Evolutionary conservation across 2,797 vertebrate genomes (phyloP).

Genomic region (Amblyraja radiata): DNA sequence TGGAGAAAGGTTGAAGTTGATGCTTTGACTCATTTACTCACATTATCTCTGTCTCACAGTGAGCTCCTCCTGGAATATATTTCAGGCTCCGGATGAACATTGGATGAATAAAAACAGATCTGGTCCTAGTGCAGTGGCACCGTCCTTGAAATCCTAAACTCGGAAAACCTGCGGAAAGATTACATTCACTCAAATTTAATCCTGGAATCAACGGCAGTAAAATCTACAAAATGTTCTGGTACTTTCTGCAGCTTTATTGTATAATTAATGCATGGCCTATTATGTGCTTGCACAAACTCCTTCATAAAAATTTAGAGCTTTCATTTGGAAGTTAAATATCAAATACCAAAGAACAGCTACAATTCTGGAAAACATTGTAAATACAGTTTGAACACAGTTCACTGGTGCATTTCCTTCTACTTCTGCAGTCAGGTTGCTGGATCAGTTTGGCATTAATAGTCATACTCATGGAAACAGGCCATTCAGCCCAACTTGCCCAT

Average conservation of each 20-base stretch:
- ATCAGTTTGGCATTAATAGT: neutral
- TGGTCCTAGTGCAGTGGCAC: neutral
- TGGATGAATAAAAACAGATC: neutral
- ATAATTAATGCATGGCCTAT: too few relatives aligned
- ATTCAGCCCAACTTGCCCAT: too few relatives aligned
- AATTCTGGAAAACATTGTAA: too few relatives aligned
- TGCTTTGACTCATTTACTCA: neutral
- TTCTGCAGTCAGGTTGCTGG: too few relatives aligned
- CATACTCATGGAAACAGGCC: too few relatives aligned
- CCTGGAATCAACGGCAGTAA: neutral
- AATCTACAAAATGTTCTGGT: neutral
- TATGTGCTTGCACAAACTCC: too few relatives aligned
- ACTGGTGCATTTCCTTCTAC: too few relatives aligned
- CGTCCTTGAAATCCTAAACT: neutral
- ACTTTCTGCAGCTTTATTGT: too few relatives aligned
- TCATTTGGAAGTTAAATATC: too few relatives aligned
- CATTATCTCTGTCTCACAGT: constrained; percentile 26
- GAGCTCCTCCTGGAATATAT: neutral
- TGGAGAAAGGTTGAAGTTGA: neutral
- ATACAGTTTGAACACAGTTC: too few relatives aligned
- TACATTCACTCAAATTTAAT: neutral
- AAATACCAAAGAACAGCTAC: too few relatives aligned
- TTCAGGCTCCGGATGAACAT: neutral
- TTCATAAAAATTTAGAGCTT: too few relatives aligned
- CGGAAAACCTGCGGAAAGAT: neutral